Base-by-base conservation (phyloP, 2,113 vertebrate genomes). In the Theropithecus gelada region DNA sequence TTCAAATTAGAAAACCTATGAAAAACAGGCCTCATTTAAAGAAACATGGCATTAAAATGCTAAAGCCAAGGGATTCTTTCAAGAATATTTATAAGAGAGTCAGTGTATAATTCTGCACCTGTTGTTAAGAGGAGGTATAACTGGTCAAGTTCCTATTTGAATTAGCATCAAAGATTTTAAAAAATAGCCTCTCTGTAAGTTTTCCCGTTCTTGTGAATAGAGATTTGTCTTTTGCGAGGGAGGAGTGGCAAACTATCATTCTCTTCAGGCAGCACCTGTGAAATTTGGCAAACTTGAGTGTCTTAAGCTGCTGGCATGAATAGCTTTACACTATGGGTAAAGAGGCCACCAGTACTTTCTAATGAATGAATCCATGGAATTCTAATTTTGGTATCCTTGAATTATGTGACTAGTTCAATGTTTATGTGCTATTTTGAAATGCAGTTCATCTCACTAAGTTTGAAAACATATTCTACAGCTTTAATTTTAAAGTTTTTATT, bases 201-300 rank as follows among this genome's bases (percentile, higher is more conserved):
- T 97, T 95, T 88, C 40, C 32, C 11, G 92, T 45, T 61, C 91
- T 91, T 7, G 76, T 99, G 98, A 99, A 99, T 98, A 92, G 98
- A 85, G 93, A 94, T 97, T 61, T 98, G 92, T 98, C 95, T 98
- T 94, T 96, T 93, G 30, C 66, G 66, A 88, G 70, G 95, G 93
- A 97, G 97, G 89, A 97, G 66, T 66, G 96, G 82, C 52, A 61
- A 95, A 96, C 96, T 80, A 70, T 86, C 88, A 90, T 93, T 98
- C 97, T 98, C 98, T 96, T 43, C 95, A 96, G 32, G 81, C 97
- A 94, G 40, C 99, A 99, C 98, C 99, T 99, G 99, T 97, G 98
- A 98, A 98, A 98, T 98, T 99, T 99, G 98, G 99, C 99, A 98
- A 32, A 98, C 90, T 94, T 48, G 23, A 97, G 97, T 25, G 94